Base-by-base conservation (phyloP, 2,888 invertebrate genomes). In the Lithophane socia region DNA sequence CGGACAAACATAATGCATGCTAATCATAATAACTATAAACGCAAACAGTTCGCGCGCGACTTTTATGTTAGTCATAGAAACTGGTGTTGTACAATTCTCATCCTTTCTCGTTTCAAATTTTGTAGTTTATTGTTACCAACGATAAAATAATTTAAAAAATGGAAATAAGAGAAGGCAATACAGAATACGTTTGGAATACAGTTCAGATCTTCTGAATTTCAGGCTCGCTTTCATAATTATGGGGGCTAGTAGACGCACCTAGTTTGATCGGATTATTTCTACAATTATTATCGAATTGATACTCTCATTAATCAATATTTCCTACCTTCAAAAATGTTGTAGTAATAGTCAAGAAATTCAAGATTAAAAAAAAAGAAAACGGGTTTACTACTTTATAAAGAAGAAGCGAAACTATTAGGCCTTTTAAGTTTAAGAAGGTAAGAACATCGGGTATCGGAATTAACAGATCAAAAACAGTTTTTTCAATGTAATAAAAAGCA, bases 21-120 rank as follows among this genome's bases (percentile, higher is more conserved):
- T 94, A 94, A 94, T 92, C 88, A 90, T 89, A 86, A 83, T 93
- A 94, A 94, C 88, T 89, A 88, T 89, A 86, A 90, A 93, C 80
- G 89, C 89, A 93, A 93, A 94, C 91, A 88, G 82, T 89, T 90
- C n/a, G n/a, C n/a, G n/a, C 47, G 24, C 5, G 18, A 63, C 24
- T n/a, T 58, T 42, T 29, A 42, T 1, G 21, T 58, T 63, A 61
- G 12, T n/a, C 56, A 5, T 56, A 10, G 10, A 54, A n/a, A 10
- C 10, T 56, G 10, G 21, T n/a, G 21, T 56, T 56, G 4, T 56
- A 56, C 10, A 56, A n/a, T n/a, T 56, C 54, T 12, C 54, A 56
- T 56, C n/a, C 12, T 56, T 56, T n/a, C n/a, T 56, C 4, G n/a
- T n/a, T 12, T 56, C 9, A 21, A 9, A 10, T n/a, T n/a, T 56